A percentile compares a stretch with the other conserved stretches of the same genome.
These are phyloP conservation scores for Drosophila colorata DNA, from an alignment of 2,888 invertebrate genomes.

Conservation along the genomic window DNA sequence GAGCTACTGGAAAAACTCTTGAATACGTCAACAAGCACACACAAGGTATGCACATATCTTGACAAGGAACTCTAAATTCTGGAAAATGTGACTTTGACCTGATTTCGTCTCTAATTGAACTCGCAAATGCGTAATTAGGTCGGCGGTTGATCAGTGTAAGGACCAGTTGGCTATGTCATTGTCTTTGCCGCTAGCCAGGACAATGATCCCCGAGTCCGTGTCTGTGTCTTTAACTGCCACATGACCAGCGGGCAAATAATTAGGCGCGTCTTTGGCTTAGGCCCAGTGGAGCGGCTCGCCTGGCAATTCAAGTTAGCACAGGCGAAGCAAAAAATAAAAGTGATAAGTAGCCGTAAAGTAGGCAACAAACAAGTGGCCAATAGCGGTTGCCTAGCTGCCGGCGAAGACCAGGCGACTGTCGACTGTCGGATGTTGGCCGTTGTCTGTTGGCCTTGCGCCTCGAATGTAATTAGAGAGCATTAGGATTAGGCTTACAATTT, in stretches of 20 bases:
- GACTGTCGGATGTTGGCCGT: conserved; percentile 4
- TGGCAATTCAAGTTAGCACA: conserved; percentile 37
- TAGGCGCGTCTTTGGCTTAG: conserved; percentile 58
- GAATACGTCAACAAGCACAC: neutral
- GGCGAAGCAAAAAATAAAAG: conserved; percentile 26
- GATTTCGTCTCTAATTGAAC: conserved; percentile 30
- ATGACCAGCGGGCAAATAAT: conserved; percentile 61
- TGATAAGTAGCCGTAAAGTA: conserved; percentile 73
- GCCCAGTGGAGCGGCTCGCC: conserved; percentile 17
- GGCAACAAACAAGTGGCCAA: conserved; percentile 55
- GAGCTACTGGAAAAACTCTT: neutral
- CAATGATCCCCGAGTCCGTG: conserved; percentile 37
- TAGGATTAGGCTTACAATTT: conserved; percentile 70
- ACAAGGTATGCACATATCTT: conserved; percentile 4
- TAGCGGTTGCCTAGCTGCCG: conserved; percentile 39
- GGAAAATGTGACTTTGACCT: conserved; percentile 16
- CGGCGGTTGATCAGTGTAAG: neutral
- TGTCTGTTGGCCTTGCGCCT: conserved; percentile 24
- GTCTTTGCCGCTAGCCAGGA: conserved; percentile 30
- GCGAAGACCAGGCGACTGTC: no score
- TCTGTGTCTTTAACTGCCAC: conserved; percentile 5
- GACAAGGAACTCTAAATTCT: conserved; percentile 33
- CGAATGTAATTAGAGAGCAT: conserved; percentile 78
- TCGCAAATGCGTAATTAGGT: neutral
- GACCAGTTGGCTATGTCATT: conserved; percentile 6